Conservation (phyloP, 2,888 invertebrate species). For the Nysson spinosus region DNA sequence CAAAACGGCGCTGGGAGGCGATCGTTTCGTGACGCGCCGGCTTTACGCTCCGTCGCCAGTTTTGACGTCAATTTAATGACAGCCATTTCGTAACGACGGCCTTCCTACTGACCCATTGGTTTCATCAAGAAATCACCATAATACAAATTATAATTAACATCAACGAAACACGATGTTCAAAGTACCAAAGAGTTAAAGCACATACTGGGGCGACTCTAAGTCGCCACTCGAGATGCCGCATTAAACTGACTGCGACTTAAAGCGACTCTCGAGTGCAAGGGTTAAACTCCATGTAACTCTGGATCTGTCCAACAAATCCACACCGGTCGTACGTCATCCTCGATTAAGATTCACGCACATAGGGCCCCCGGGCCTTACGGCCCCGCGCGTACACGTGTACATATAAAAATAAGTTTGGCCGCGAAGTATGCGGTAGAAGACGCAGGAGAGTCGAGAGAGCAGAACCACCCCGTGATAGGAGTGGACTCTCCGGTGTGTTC, state of each 20-base stretch:
- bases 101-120: not conserved
- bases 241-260: no score
- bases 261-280: no score
- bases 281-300: no score
- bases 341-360: conserved; percentile 17
- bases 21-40: not conserved
- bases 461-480: conserved; percentile 69
- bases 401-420: conserved; percentile 68
- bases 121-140: conserved; percentile 1
- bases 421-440: conserved; percentile 57
- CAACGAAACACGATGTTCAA: no score
- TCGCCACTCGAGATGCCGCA: no score
- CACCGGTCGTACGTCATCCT: conserved; percentile 17
- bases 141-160: no score
- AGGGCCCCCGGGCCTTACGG: not conserved
- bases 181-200: no score
- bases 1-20: conserved; percentile 10
- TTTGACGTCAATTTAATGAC: conserved; percentile 6
- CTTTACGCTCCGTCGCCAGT: not conserved
- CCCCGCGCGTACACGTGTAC: conserved; percentile 10
- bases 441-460: conserved; percentile 39
- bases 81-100: not conserved
- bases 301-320: no score
- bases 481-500: conserved; percentile 69
- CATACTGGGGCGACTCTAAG: no score